phyloP scores from a whole-genome alignment of 2,797 vertebrate genomes.

The Centropyge bicolor region DNA sequence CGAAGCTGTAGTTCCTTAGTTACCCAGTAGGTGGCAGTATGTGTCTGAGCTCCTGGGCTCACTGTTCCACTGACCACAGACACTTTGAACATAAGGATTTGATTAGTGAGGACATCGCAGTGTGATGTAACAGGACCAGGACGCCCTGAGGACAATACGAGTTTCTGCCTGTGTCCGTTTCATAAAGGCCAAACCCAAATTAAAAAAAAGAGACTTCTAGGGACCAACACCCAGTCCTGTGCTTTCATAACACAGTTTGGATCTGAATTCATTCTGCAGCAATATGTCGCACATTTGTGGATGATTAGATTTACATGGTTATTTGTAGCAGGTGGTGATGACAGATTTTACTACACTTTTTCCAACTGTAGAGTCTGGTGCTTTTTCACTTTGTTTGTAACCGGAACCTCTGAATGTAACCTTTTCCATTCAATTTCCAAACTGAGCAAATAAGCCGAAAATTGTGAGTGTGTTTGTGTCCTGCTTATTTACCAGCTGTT shows the following conservation, averaged over 20 bases:
- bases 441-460: background rate
- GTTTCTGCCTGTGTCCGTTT: constrained; percentile 26
- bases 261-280: background rate
- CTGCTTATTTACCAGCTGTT: background rate
- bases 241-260: constrained; percentile 6
- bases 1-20: constrained; percentile 5
- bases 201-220: background rate
- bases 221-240: background rate
- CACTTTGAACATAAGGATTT: constrained; percentile 53
- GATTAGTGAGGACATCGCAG: constrained; percentile 50
- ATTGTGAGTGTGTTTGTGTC: background rate
- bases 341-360: background rate
- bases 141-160: constrained; percentile 37
- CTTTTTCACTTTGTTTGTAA: constrained; percentile 11
- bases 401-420: background rate
- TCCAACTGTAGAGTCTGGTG: background rate
- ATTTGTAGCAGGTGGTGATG: background rate
- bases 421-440: background rate
- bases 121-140: constrained; percentile 67
- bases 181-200: constrained; percentile 41
- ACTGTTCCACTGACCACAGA: constrained; percentile 44
- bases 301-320: background rate
- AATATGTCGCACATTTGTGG: constrained; percentile 1
- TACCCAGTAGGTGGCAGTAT: constrained; percentile 64
- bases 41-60: constrained; percentile 30